A percentile compares a stretch with the other conserved stretches of the same genome.
Conservation (phyloP, 2,888 invertebrate species). For the Phania funesta region DNA sequence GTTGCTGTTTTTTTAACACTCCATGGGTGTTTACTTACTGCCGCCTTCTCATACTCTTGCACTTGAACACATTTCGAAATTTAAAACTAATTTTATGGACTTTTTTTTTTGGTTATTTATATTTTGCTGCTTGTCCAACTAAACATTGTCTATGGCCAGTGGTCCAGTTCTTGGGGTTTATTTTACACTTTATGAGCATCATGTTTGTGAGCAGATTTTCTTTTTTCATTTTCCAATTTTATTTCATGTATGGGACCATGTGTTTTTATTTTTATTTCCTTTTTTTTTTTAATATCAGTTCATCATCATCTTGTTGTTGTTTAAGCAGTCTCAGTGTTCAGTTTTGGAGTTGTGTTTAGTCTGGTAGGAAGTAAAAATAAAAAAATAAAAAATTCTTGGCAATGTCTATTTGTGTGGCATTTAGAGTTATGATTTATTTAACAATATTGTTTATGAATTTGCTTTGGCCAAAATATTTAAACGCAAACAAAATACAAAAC, state of each 20-base stretch:
- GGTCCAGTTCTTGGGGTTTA: conserved; percentile 53
- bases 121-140: conserved; percentile 24
- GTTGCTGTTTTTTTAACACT: not conserved
- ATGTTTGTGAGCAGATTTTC: conserved; percentile 37
- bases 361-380: conserved; percentile 4
- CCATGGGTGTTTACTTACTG: not conserved
- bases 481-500: not conserved
- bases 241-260: conserved; percentile 15
- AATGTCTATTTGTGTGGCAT: conserved; percentile 59
- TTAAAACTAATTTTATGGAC: conserved; percentile 7
- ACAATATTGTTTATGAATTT: conserved; percentile 55
- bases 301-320: conserved; percentile 1
- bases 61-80: not conserved
- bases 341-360: conserved; percentile 12
- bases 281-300: conserved; percentile 14
- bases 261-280: conserved; percentile 36
- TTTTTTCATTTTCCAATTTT: not conserved
- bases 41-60: not conserved
- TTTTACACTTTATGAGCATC: conserved; percentile 56
- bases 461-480: conserved; percentile 13
- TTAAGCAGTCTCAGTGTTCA: conserved; percentile 11
- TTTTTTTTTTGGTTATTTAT: not conserved
- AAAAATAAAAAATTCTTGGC: conserved; percentile 44
- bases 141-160: conserved; percentile 53
- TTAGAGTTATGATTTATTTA: conserved; percentile 60